phyloP scores from a whole-genome alignment of 2,797 vertebrate genomes.

The Mus caroli region DNA sequence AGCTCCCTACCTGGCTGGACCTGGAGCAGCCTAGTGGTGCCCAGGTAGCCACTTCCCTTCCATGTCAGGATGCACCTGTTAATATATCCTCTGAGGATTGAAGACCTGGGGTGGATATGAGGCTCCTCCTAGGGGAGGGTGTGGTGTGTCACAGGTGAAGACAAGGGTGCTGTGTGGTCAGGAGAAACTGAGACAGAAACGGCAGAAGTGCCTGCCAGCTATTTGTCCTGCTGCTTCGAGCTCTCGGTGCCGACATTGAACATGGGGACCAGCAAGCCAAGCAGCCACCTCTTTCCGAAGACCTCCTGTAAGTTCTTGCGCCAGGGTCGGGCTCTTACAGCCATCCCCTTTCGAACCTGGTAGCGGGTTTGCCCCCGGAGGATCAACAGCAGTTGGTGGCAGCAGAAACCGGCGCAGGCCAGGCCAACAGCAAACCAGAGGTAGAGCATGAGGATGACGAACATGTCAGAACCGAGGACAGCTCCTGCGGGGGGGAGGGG shows the following conservation, averaged over 20 bases:
- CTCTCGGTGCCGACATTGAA: slow-evolving; percentile 92
- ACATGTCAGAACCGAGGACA: slow-evolving; percentile 96
- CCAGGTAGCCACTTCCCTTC: not conserved
- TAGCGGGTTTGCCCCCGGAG: slow-evolving; percentile 96
- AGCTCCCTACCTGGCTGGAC: not conserved
- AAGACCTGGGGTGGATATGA: not conserved
- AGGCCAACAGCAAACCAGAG: slow-evolving; percentile 98
- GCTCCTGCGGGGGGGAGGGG: slow-evolving; percentile 89
- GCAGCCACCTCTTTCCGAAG: slow-evolving; percentile 96
- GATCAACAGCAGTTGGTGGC: slow-evolving; percentile 97
- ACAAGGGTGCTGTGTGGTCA: slow-evolving; percentile 22
- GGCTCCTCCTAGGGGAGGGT: slow-evolving; percentile 40
- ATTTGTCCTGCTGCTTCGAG: slow-evolving; percentile 88
- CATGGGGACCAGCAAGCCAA: slow-evolving; percentile 95
- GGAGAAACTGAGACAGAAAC: not conserved
- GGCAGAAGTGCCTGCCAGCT: slow-evolving; percentile 65
- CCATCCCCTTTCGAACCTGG: slow-evolving; percentile 94
- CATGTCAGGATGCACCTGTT: not conserved
- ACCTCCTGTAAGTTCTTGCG: slow-evolving; percentile 95
- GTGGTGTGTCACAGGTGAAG: slow-evolving; percentile 41
- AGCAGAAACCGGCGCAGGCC: slow-evolving; percentile 98
- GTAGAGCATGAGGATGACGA: slow-evolving; percentile 98
- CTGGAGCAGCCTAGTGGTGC: not conserved
- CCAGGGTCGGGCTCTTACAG: slow-evolving; percentile 91
- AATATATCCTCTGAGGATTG: not conserved